Percentiles rank a stretch among this genome's conserved stretches.
phyloP scores from a whole-genome alignment of 1,140 invertebrate genomes.

The Tetranychus cinnabarinus region DNA sequence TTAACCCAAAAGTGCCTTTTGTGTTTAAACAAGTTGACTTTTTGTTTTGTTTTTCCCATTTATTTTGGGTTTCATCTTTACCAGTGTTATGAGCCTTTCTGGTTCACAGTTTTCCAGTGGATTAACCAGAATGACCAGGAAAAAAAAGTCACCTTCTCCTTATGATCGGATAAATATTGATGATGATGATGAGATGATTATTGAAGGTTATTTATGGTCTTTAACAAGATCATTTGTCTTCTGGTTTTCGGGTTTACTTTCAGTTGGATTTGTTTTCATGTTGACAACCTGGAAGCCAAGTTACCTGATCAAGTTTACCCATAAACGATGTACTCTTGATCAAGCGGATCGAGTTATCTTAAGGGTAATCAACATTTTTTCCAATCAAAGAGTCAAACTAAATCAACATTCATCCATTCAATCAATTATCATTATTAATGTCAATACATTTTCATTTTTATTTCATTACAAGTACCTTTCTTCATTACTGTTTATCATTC shows the following conservation, averaged over 20 bases:
- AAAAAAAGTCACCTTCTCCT: neutral
- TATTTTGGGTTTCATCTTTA: too few species aligned
- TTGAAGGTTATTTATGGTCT: conserved; percentile 9
- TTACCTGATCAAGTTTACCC: conserved; percentile 24
- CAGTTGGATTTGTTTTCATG: conserved; percentile 7
- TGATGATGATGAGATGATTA: conserved; percentile 8
- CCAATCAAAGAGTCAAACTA: neutral
- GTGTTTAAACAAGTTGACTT: too few species aligned
- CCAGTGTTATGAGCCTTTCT: too few species aligned
- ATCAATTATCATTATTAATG: too few species aligned
- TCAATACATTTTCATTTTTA: too few species aligned
- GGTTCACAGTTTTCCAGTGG: too few species aligned
- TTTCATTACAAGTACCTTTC: too few species aligned
- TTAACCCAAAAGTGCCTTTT: too few species aligned
- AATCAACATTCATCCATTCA: neutral
- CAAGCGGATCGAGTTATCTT: conserved; percentile 51
- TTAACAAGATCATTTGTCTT: conserved; percentile 2
- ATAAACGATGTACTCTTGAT: conserved; percentile 37
- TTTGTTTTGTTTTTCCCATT: too few species aligned
- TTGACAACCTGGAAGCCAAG: conserved; percentile 5
- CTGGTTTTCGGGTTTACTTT: neutral
- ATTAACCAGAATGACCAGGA: too few species aligned
- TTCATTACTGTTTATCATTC: too few species aligned
- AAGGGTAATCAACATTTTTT: conserved; percentile 10
- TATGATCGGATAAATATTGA: conserved; percentile 8